Percentiles rank a stretch among this genome's conserved stretches.
Evolutionary conservation across 2,797 vertebrate species (phyloP).

Genomic region (Rhinoraja longicauda): DNA sequence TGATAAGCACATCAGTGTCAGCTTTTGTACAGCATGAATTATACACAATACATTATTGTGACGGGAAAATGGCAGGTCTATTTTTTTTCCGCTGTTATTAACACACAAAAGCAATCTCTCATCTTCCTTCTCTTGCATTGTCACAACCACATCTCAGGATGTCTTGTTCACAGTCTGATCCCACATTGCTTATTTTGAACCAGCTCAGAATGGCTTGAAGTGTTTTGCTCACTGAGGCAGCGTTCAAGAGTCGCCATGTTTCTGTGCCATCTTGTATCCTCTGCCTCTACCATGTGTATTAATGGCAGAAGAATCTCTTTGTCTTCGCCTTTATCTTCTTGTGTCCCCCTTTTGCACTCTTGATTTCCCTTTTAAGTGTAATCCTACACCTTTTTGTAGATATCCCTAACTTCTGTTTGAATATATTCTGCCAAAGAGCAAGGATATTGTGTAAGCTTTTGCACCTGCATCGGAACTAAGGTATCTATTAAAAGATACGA

Average conservation of each 20-base stretch:
- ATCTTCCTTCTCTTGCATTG: conserved; percentile 2
- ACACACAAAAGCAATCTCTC: conserved; percentile 17
- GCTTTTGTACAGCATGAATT: not conserved
- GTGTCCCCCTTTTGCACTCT: no score
- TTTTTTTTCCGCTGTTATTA: conserved; percentile 4
- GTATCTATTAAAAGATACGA: not conserved
- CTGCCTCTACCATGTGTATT: no score
- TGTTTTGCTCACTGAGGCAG: not conserved
- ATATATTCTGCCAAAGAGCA: not conserved
- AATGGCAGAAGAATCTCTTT: no score
- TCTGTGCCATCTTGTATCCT: no score
- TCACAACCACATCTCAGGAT: not conserved
- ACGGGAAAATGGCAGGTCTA: conserved; percentile 31
- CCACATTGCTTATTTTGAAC: not conserved
- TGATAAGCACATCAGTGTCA: conserved; percentile 36
- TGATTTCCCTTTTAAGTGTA: no score
- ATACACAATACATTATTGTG: conserved; percentile 24
- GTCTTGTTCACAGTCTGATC: conserved; percentile 24
- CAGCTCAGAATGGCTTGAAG: not conserved
- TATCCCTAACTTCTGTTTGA: not conserved
- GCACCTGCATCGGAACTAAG: not conserved
- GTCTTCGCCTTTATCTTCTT: no score
- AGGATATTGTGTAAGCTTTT: not conserved
- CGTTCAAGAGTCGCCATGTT: no score
- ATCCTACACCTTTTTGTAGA: no score